A percentile compares a stretch with the other conserved stretches of the same genome.
These are phyloP conservation scores for Pantherophis alleghaniensis DNA, from an alignment of 2,797 vertebrate genomes.

Conservation along the genomic window DNA sequence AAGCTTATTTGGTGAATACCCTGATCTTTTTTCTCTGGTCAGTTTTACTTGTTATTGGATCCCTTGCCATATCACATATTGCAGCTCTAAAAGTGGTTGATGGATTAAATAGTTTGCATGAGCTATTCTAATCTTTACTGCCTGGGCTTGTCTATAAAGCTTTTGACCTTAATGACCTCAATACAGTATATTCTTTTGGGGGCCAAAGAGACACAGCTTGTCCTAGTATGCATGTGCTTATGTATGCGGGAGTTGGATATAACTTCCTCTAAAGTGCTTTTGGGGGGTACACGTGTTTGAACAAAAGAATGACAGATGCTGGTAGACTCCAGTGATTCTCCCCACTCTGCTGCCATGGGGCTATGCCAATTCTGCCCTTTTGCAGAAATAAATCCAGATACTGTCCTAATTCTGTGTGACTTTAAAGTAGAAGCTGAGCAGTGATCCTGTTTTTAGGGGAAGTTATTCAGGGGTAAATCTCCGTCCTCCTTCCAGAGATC, in stretches of 20 bases:
- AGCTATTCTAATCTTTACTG: slow-evolving; percentile 41
- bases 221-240: too few species aligned
- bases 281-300: background rate
- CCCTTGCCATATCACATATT: slow-evolving; percentile 28
- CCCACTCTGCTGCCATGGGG: background rate
- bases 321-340: background rate
- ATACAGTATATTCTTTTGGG: background rate
- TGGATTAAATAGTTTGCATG: background rate
- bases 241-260: background rate
- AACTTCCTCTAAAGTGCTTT: background rate
- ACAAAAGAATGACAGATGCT: background rate
- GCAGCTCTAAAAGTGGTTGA: slow-evolving; percentile 35
- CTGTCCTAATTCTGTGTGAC: background rate
- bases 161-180: background rate
- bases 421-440: background rate
- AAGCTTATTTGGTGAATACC: slow-evolving; percentile 44
- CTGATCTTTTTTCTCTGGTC: slow-evolving; percentile 27
- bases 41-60: slow-evolving; percentile 34
- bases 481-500: background rate
- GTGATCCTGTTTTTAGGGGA: background rate
- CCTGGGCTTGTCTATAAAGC: background rate
- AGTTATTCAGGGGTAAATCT: background rate
- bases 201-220: background rate
- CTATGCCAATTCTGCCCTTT: background rate
- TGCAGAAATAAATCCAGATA: background rate